Evolutionary conservation across 2,888 invertebrate species (phyloP), one percentile per base, ranked within the genome.

Genomic region (Pyralis farinalis): DNA sequence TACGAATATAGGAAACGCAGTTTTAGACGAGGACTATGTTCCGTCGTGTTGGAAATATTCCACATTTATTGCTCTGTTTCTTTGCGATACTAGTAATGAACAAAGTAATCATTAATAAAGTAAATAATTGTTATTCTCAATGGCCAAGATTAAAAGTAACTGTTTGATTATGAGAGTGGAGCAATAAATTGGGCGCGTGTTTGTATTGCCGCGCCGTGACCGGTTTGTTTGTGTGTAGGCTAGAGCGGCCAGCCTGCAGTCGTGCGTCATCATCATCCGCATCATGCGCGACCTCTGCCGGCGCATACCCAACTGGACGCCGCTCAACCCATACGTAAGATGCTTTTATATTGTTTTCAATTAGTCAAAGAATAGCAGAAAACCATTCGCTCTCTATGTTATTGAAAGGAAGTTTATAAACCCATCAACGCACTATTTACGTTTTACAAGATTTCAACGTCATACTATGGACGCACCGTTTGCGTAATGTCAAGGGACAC

Each of bases 221-320:
- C 38, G 44, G 42, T 12, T 20, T 35, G 27, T 37, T n/a, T n/a
- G 50, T 60, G 68, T 61, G 69, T 55, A 97, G 97, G 98, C 98
- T 93, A 96, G 97, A 89, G 98, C 98, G 53, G 96, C 96, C 65
- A 95, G 96, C 55, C 92, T 98, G 71, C 97, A 97, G 87, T 98
- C 97, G 58, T 98, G 98, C 84, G 97, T 98, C 49, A 95, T 98
- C 90, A 95, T 98, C 69, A 97, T 99, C 73, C 93, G 99, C 54
- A 95, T 99, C 69, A 91, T 99, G 84, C 92, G 98, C 57, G 98
- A 99, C 91, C 92, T 99, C 45, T 98, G 98, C 83, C 95, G 96
- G 75, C 93, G 98, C 66, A 95, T 97, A 44, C 96, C 97, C 51
- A 97, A 97, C 44, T 99, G 98, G 98, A 94, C 95, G 58, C 95